These are phyloP conservation scores for Novumbra hubbsi DNA, from an alignment of 2,797 vertebrate species.

Conservation along the genomic window DNA sequence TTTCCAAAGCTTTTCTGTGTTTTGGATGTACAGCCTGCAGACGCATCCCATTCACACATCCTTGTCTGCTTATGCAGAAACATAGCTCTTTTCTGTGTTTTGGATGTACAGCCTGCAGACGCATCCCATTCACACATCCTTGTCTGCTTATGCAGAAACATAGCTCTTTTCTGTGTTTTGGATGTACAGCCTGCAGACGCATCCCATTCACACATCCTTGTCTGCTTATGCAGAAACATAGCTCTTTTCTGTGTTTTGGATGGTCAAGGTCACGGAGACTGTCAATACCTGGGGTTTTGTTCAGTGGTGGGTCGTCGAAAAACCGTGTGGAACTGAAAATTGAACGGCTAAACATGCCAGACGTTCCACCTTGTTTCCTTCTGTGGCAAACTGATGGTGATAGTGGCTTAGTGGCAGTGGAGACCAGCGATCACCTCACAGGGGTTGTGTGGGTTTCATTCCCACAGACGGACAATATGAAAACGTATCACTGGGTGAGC, in stretches of 20 bases:
- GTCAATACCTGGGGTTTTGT: not conserved
- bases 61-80: constrained; percentile 33
- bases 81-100: constrained; percentile 15
- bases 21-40: not conserved
- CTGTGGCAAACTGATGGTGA: not conserved
- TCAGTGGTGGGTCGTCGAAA: not conserved
- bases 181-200: not conserved
- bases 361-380: not conserved
- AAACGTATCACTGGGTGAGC: too few relatives aligned
- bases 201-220: not conserved
- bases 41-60: not conserved
- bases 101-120: not conserved
- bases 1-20: too few relatives aligned
- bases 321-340: not conserved
- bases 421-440: too few relatives aligned
- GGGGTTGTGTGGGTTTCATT: too few relatives aligned
- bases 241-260: not conserved
- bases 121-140: not conserved
- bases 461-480: not conserved
- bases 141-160: constrained; percentile 38
- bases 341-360: not conserved
- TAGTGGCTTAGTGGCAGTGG: too few relatives aligned
- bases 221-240: constrained; percentile 41
- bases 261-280: not conserved
- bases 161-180: constrained; percentile 1